phyloP scores from a whole-genome alignment of 2,888 invertebrate genomes.

The Cephus rjabovi region DNA sequence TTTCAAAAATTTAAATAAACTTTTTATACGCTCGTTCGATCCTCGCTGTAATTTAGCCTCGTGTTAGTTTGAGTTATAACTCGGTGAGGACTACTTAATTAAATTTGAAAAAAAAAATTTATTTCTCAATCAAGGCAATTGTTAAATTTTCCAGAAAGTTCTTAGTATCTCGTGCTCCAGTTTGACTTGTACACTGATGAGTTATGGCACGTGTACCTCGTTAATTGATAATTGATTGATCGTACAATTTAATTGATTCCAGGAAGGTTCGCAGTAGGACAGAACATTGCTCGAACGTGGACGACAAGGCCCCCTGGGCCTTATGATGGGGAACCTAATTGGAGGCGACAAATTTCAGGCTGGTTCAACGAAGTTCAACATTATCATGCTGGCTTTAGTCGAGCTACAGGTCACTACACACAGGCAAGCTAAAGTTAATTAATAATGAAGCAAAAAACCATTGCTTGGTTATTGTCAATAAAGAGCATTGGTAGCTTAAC shows the following conservation, averaged over 20 bases:
- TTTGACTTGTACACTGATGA: too few relatives aligned
- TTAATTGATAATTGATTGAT: background rate
- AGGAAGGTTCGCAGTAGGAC: slow-evolving; percentile 86
- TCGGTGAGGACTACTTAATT: too few relatives aligned
- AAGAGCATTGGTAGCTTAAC: too few relatives aligned
- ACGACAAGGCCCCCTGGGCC: slow-evolving; percentile 75
- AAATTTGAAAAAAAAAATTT: too few relatives aligned
- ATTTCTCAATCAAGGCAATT: too few relatives aligned
- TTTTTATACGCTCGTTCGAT: background rate
- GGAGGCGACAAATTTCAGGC: slow-evolving; percentile 79
- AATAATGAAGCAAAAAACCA: too few relatives aligned
- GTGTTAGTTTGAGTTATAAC: too few relatives aligned
- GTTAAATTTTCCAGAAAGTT: too few relatives aligned
- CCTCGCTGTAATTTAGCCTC: too few relatives aligned
- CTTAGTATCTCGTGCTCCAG: too few relatives aligned
- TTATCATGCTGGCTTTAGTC: slow-evolving; percentile 72
- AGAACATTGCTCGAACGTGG: slow-evolving; percentile 87
- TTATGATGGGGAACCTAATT: slow-evolving; percentile 76
- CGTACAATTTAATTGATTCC: slow-evolving; percentile 28
- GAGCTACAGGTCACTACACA: slow-evolving; percentile 84
- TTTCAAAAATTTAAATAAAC: background rate
- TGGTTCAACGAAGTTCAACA: slow-evolving; percentile 85
- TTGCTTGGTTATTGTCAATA: too few relatives aligned
- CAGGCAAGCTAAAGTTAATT: slow-evolving; percentile 71
- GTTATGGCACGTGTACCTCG: too few relatives aligned